Percentiles rank a stretch among this genome's conserved stretches.
phyloP scores from a whole-genome alignment of 2,113 vertebrate genomes.

The Psephotus haematonotus region DNA sequence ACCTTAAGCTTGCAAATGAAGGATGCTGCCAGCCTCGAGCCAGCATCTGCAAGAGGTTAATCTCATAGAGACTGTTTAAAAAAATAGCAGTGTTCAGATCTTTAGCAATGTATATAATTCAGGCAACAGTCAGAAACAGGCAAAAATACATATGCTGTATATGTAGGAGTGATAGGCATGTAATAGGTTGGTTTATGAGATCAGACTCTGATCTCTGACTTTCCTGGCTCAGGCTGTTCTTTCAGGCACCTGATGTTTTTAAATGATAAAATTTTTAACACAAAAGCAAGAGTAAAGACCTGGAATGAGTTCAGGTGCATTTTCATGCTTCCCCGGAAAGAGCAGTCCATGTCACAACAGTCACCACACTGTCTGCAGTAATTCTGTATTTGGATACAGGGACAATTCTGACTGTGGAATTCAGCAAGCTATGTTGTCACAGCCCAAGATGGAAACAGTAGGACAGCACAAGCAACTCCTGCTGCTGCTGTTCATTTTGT shows the following conservation, averaged over 20 bases:
- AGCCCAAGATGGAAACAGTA: background rate
- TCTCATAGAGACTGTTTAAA: background rate
- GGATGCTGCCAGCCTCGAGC: conserved; percentile 16
- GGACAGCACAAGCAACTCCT: background rate
- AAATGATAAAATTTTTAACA: background rate
- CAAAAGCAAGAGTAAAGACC: background rate
- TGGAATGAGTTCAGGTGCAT: background rate
- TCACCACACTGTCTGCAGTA: background rate
- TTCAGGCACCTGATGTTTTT: background rate
- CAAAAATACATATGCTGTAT: background rate
- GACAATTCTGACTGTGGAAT: background rate
- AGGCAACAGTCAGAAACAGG: conserved; percentile 1
- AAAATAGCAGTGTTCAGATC: background rate
- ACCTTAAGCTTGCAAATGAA: conserved; percentile 35
- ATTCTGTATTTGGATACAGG: background rate
- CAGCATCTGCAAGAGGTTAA: conserved; percentile 48
- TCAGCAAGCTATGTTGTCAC: background rate
- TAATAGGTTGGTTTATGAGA: conserved; percentile 9
- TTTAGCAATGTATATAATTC: conserved; percentile 23
- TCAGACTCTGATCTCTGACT: background rate
- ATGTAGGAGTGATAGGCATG: background rate
- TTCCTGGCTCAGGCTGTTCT: background rate
- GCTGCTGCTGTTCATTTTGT: background rate
- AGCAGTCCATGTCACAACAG: background rate
- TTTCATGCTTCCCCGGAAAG: background rate